Evolutionary conservation across 2,888 invertebrate genomes (phyloP).

Genomic region (Microctonus brassicae): DNA sequence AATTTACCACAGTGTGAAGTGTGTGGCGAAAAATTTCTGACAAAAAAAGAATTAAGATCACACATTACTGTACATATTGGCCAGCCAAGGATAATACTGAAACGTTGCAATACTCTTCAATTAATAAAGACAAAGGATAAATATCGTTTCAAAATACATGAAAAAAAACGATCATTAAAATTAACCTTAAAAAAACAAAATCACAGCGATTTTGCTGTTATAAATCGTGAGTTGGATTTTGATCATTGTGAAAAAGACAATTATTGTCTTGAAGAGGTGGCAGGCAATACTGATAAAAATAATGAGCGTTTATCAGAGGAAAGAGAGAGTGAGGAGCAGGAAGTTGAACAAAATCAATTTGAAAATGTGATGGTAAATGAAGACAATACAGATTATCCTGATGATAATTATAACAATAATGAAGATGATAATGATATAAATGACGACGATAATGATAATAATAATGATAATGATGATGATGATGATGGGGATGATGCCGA

Average conservation of each 20-base stretch:
- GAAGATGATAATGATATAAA: slow-evolving; percentile 40
- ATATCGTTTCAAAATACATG: slow-evolving; percentile 61
- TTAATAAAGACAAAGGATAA: slow-evolving; percentile 52
- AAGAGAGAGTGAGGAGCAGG: slow-evolving; percentile 46
- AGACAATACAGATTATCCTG: slow-evolving; percentile 32
- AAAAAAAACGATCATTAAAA: slow-evolving; percentile 60
- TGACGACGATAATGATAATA: slow-evolving; percentile 44
- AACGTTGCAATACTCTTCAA: slow-evolving; percentile 58
- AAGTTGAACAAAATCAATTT: slow-evolving; percentile 55
- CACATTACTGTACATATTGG: slow-evolving; percentile 62
- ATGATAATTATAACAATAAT: slow-evolving; percentile 37
- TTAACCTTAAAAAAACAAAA: slow-evolving; percentile 63
- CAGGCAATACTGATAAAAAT: slow-evolving; percentile 50
- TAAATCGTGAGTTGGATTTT: slow-evolving; percentile 16
- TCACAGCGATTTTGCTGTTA: slow-evolving; percentile 31
- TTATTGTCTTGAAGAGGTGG: slow-evolving; percentile 39
- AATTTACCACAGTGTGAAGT: slow-evolving; percentile 59
- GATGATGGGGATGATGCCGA: slow-evolving; percentile 60
- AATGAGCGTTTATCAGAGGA: background rate
- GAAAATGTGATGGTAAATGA: slow-evolving; percentile 66
- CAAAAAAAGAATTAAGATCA: slow-evolving; percentile 59
- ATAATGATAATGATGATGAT: slow-evolving; percentile 59
- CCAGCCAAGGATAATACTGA: slow-evolving; percentile 60
- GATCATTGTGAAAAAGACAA: background rate
- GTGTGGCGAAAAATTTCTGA: slow-evolving; percentile 58